Evolutionary conservation across 2,888 invertebrate species (phyloP).

Genomic region (Oligia fasciuncula): DNA sequence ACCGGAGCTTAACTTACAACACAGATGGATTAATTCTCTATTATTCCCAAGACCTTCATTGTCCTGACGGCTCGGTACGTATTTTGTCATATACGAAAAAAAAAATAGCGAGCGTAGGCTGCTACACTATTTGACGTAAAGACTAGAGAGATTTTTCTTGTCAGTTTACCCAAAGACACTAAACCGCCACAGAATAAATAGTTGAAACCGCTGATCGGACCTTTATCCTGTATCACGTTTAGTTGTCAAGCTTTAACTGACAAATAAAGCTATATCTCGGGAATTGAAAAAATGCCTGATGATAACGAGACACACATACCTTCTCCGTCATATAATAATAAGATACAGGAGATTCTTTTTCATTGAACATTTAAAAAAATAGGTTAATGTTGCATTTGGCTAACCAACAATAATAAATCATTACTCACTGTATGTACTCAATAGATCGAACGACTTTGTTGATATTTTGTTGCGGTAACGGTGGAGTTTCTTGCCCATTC

Average conservation of each 20-base stretch:
- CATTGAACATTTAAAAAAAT: neutral
- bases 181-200: neutral
- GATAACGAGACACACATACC: too few relatives aligned
- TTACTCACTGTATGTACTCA: too few relatives aligned
- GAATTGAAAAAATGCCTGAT: too few relatives aligned
- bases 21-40: too few relatives aligned
- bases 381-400: neutral
- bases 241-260: neutral
- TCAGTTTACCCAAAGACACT: neutral
- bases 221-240: neutral
- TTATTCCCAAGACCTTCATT: neutral
- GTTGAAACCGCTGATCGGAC: neutral
- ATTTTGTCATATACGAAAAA: neutral
- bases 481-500: too few relatives aligned
- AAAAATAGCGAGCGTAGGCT: neutral
- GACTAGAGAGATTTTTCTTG: slow-evolving; percentile 6
- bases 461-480: too few relatives aligned
- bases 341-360: neutral
- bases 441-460: too few relatives aligned
- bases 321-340: too few relatives aligned
- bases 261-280: neutral
- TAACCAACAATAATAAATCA: too few relatives aligned
- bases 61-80: neutral
- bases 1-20: too few relatives aligned
- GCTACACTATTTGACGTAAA: neutral